phyloP scores from a whole-genome alignment of 2,888 invertebrate genomes.

The Pyralis farinalis region DNA sequence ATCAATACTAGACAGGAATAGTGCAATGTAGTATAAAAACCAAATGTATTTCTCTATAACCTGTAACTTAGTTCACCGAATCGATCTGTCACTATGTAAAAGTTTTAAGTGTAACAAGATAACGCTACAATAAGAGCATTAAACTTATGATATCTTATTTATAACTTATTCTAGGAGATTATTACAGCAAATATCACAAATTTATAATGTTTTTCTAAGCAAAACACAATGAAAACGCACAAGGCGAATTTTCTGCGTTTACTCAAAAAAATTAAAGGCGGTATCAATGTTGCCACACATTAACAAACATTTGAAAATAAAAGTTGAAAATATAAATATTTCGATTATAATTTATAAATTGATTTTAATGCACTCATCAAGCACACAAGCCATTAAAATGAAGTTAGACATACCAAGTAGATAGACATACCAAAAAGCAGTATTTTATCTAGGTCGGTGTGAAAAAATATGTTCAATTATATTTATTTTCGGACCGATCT shows the following conservation, averaged over 20 bases:
- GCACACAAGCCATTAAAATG: no score
- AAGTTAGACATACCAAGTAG: no score
- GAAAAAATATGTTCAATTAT: no score
- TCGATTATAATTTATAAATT: no score
- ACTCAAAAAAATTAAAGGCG: conserved; percentile 45
- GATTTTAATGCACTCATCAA: no score
- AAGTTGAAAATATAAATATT: no score
- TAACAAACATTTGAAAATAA: background rate
- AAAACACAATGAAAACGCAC: conserved; percentile 34
- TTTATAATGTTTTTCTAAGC: conserved; percentile 17
- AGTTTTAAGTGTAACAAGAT: background rate
- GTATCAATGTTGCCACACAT: conserved; percentile 25
- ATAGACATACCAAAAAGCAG: no score
- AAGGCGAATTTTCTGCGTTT: conserved; percentile 39
- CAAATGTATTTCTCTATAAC: conserved; percentile 48
- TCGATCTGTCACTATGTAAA: conserved; percentile 53
- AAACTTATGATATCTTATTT: conserved; percentile 18
- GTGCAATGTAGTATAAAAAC: conserved; percentile 36
- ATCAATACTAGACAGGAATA: conserved; percentile 35
- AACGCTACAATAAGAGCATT: background rate
- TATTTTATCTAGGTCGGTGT: no score
- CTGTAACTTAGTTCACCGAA: conserved; percentile 62
- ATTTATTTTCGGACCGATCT: no score
- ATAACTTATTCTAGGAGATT: conserved; percentile 21
- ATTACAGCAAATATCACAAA: conserved; percentile 31